Conservation (phyloP, 2,888 invertebrate genomes). For the Microplitis deprimator region DNA sequence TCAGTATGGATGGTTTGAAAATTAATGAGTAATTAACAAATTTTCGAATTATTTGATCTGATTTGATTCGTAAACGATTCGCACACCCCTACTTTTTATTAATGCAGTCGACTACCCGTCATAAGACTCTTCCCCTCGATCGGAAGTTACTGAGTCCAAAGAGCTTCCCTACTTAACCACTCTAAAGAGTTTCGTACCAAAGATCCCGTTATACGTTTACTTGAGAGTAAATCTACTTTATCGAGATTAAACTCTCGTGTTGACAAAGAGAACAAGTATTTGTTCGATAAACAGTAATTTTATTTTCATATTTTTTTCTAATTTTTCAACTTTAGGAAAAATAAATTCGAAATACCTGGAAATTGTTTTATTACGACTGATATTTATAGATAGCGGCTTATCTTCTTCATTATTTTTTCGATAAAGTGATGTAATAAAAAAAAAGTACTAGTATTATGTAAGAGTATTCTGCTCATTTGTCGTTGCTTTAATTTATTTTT, state of each 20-base stretch:
- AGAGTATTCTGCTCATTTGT: neutral
- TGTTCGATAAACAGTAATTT: neutral
- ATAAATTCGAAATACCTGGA: neutral
- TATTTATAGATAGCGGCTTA: neutral
- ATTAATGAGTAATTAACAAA: no score
- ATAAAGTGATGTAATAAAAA: neutral
- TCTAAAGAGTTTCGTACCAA: no score
- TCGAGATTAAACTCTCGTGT: neutral
- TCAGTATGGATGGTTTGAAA: no score
- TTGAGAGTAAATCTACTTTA: neutral
- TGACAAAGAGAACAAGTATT: neutral
- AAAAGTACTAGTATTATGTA: neutral
- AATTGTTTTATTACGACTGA: neutral
- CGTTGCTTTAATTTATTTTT: neutral
- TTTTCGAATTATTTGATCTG: no score
- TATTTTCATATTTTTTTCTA: neutral
- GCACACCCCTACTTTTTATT: no score
- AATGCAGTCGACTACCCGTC: no score
- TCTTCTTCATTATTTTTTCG: neutral
- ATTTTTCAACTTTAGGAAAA: neutral
- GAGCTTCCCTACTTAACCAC: no score
- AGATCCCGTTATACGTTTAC: neutral
- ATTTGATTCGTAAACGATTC: no score
- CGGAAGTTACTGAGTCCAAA: no score
- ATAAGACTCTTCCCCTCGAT: no score